Evolutionary conservation across 2,113 vertebrate genomes (phyloP).

Genomic region (Dinomys branickii): DNA sequence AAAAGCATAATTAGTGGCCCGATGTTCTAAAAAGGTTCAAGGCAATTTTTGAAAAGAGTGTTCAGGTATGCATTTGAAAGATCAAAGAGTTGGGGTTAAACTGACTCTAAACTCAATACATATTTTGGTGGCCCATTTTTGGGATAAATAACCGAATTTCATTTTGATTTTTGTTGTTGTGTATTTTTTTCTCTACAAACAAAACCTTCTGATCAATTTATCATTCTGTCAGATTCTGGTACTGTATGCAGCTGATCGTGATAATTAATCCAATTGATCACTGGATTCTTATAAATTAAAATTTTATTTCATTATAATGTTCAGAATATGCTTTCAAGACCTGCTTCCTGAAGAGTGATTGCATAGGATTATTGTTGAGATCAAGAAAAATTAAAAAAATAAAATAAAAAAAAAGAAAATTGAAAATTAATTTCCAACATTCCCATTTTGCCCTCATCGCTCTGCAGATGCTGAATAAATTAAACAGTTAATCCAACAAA

Average conservation of each 20-base stretch:
- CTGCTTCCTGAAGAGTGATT: background rate
- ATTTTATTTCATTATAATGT: background rate
- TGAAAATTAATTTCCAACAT: background rate
- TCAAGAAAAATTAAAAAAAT: too few relatives aligned
- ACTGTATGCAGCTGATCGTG: background rate
- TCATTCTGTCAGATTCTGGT: background rate
- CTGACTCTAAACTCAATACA: background rate
- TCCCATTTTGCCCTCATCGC: background rate
- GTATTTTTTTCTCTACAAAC: background rate
- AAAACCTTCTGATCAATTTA: background rate
- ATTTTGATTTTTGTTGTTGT: background rate
- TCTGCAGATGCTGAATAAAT: background rate
- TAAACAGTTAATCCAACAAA: background rate
- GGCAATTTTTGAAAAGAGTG: background rate
- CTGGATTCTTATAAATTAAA: background rate
- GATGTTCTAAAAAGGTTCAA: background rate
- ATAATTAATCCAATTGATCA: background rate
- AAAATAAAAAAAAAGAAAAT: too few relatives aligned
- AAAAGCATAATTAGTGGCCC: background rate
- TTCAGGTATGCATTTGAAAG: background rate
- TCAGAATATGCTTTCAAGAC: background rate
- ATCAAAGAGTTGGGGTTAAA: background rate
- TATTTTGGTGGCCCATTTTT: background rate
- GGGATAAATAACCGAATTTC: background rate
- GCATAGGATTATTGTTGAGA: background rate